Evolutionary conservation across 2,888 invertebrate genomes (phyloP), one percentile per base, ranked within the genome.

Genomic region (Camptogramma bilineatum): DNA sequence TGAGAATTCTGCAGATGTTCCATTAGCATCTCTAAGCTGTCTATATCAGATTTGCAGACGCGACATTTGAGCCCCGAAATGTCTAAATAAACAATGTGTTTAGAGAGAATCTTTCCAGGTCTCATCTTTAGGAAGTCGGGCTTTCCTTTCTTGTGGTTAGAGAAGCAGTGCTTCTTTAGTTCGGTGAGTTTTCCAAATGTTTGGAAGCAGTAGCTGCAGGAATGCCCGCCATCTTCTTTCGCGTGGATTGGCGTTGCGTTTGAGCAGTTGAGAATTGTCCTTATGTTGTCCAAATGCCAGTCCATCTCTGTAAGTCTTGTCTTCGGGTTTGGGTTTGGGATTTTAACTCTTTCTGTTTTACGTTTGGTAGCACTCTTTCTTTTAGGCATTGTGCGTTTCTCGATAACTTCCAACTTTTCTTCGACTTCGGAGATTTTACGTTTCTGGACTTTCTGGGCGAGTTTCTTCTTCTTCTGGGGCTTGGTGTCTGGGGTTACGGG

Each of bases 181-280:
- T 85, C 84, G 0, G 75, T 70, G 0, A 87, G 83, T 1, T 81
- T 79, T 2, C 73, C 68, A 66, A 79, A 90, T n/a, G 85, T 84
- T 1, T 82, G 77, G 2, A 83, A 72, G 56, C 91, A 91, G 67
- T 85, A 90, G 52, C 85, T 82, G 72, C 91, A 91, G 0, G 82
- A 77, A 59, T 83, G 90, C 0, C 82, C 76, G 0, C 75, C 72
- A 1, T 83, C 79, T 0, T 84, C 82, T 13, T 79, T 77, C 42
- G 83, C 79, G 0, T 86, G 79, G 5, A 91, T 84, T 0, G 86
- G 87, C 0, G 90, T 88, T 0, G 89, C 88, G 68, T 89, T 91
- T 0, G 90, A 83, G 21, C 72, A 81, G 57, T 78, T 77, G 0
- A 86, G 66, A 2, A 90, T 79, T 0, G 80, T 80, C 52, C 74